Conservation (phyloP, 2,113 vertebrate genomes). For the Monarcha castaneiventris region DNA sequence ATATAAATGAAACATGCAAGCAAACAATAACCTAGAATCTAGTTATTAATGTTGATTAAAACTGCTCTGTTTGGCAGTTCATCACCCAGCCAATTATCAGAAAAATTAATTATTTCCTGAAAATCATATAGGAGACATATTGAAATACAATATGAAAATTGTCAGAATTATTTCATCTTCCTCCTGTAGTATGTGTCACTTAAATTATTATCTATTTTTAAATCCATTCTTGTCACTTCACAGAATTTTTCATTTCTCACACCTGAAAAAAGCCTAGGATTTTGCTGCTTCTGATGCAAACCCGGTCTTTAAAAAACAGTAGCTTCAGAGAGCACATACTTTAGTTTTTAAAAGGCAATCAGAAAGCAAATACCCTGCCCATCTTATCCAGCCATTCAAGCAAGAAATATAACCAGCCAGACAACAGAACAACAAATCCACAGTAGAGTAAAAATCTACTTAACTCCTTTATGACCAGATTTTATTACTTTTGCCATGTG, state of each 20-base stretch:
- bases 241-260: background rate
- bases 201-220: background rate
- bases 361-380: background rate
- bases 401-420: background rate
- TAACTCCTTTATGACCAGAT: background rate
- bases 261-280: background rate
- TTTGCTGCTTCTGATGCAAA: background rate
- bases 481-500: background rate
- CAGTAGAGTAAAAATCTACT: background rate
- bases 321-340: background rate
- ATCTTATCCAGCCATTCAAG: background rate
- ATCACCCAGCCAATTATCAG: background rate
- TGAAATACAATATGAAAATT: background rate
- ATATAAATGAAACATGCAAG: background rate
- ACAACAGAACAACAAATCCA: background rate
- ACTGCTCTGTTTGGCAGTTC: background rate
- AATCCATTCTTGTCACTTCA: background rate
- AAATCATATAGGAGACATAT: background rate
- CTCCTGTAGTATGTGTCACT: background rate
- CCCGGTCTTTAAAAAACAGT: background rate
- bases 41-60: background rate
- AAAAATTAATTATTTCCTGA: slow-evolving; percentile 14
- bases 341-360: background rate
- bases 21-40: background rate
- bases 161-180: background rate